phyloP scores from a whole-genome alignment of 2,888 invertebrate species.

The Psococerastis gibbosa region DNA sequence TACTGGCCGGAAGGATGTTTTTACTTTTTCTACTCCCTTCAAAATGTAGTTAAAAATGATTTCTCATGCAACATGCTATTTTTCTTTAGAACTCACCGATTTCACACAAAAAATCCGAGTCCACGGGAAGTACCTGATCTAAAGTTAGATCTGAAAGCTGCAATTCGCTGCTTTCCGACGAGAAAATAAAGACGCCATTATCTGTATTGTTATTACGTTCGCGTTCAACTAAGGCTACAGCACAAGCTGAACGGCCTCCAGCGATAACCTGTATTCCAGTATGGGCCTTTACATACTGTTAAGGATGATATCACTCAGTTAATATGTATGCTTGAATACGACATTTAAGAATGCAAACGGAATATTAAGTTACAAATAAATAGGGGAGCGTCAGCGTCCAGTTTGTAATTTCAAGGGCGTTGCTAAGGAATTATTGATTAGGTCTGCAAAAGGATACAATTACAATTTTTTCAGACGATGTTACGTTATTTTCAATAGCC shows the following conservation, averaged over 20 bases:
- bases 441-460: constrained; percentile 32
- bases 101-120: constrained; percentile 59
- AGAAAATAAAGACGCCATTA: constrained; percentile 35
- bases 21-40: too few relatives aligned
- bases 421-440: constrained; percentile 7
- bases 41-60: too few relatives aligned
- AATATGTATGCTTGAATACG: too few relatives aligned
- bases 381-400: too few relatives aligned
- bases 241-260: constrained; percentile 30
- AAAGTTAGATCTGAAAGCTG: constrained; percentile 50
- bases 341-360: too few relatives aligned
- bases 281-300: constrained; percentile 20
- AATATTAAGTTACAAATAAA: too few relatives aligned
- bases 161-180: neutral
- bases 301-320: too few relatives aligned
- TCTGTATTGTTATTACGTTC: constrained; percentile 24
- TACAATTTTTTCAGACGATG: constrained; percentile 33
- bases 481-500: constrained; percentile 33
- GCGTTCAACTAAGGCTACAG: constrained; percentile 38
- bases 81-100: constrained; percentile 44
- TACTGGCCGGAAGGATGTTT: too few relatives aligned
- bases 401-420: too few relatives aligned
- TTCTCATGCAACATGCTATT: too few relatives aligned
- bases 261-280: constrained; percentile 32
- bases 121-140: constrained; percentile 62